Conservation (phyloP, 1,140 invertebrate genomes). For the Psilanteris sp. region DNA sequence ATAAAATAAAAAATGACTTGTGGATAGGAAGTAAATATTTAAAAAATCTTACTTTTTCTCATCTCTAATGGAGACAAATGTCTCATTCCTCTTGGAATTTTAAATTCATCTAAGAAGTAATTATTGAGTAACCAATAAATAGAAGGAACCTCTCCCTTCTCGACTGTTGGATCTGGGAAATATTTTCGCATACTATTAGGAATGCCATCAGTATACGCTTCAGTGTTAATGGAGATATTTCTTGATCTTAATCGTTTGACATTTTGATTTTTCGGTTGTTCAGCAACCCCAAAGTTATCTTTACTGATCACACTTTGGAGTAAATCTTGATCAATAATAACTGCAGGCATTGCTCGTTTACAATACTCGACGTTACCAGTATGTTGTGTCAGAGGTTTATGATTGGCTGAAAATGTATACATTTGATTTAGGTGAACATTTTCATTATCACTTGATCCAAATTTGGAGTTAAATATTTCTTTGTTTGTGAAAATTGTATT, state of each 20-base stretch:
- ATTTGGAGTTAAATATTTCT: no score
- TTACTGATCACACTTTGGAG: no score
- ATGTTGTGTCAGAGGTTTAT: no score
- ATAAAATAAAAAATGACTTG: no score
- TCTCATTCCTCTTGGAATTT: conserved; percentile 17
- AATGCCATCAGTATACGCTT: conserved; percentile 12
- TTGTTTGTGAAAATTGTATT: no score
- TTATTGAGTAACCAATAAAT: conserved; percentile 42
- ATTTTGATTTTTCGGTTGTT: background rate
- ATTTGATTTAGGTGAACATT: no score
- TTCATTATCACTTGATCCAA: no score
- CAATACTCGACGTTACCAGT: background rate
- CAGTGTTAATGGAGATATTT: background rate
- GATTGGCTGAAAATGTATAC: no score
- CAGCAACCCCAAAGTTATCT: conserved; percentile 1
- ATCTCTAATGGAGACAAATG: conserved; percentile 15
- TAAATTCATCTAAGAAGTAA: conserved; percentile 35
- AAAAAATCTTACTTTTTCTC: conserved; percentile 20
- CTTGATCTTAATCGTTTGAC: conserved; percentile 19
- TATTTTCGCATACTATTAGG: conserved; percentile 15
- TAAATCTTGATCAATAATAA: no score
- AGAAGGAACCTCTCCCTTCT: conserved; percentile 30
- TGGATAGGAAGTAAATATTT: no score
- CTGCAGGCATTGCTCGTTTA: no score
- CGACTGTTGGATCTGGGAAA: conserved; percentile 9